These are phyloP conservation scores for Scaptomyza caliginosa DNA, from an alignment of 2,888 invertebrate species.

Conservation along the genomic window DNA sequence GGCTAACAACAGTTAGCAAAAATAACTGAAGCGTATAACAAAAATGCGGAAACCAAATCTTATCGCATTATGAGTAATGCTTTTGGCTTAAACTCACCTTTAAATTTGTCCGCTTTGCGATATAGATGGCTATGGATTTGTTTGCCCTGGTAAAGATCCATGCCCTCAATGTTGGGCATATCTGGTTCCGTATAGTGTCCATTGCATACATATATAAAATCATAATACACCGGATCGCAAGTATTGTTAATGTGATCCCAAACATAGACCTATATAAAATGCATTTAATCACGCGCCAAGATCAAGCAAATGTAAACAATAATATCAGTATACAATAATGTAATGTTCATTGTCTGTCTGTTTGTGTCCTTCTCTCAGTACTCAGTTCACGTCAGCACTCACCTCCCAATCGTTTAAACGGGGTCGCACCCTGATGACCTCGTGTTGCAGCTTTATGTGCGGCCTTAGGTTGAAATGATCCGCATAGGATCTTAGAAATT, in stretches of 20 bases:
- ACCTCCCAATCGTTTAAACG: slow-evolving; percentile 87
- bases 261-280: slow-evolving; percentile 71
- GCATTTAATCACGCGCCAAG: slow-evolving; percentile 16
- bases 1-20: slow-evolving; percentile 1
- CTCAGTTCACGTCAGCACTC: slow-evolving; percentile 74
- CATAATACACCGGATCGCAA: slow-evolving; percentile 87
- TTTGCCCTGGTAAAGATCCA: slow-evolving; percentile 87
- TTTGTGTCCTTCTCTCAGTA: neutral
- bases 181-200: slow-evolving; percentile 94
- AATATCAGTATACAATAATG: neutral
- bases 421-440: slow-evolving; percentile 86
- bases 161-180: slow-evolving; percentile 89
- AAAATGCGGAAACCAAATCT: slow-evolving; percentile 1
- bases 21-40: neutral
- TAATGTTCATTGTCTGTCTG: neutral
- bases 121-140: slow-evolving; percentile 93
- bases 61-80: neutral
- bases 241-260: slow-evolving; percentile 74
- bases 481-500: slow-evolving; percentile 90
- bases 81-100: slow-evolving; percentile 75
- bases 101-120: slow-evolving; percentile 89
- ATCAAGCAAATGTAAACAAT: slow-evolving; percentile 9
- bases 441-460: slow-evolving; percentile 87
- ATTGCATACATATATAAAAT: slow-evolving; percentile 93
- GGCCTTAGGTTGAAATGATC: slow-evolving; percentile 88